Base-by-base conservation (phyloP, 2,797 vertebrate species). In the Amphiprion clarkii region DNA sequence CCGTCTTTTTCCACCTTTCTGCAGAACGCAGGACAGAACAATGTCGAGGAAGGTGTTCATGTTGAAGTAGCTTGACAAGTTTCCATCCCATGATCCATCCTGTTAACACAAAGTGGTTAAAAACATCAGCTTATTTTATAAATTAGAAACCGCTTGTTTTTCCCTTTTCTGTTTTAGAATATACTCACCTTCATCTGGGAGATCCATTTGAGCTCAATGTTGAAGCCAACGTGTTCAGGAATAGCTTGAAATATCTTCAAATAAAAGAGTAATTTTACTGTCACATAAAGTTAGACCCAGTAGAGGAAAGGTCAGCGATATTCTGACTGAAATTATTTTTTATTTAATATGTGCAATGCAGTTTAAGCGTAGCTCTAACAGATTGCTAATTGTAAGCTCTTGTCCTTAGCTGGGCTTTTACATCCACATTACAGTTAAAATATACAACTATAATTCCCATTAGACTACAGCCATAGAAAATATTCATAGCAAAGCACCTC, bases 181-280 rank as follows among this genome's bases (percentile, higher is more conserved):
- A 23, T 11, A 49, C 46, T 14, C 23, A 98, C 98, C 92, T 95
- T 97, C 92, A 97, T 92, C 54, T 99, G 98, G 62, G 91, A 96
- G 87, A 99, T 99, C 98, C 98, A 99, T 84, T 99, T 99, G 42
- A 99, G 93, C 91, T 99, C 98, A 71, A 99, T 99, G 91, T 99
- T 98, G 90, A 98, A 99, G 16, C 98, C 97, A 72, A 99, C 96
- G 31, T 96, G 81, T 66, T 97, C 96, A 79, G 98, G 96, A 89
- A 99, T 91, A 55, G 95, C 91, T 52, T 98, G 97, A 83, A 99
- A 95, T 68, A 98, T 96, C 98, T 99, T 82, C 1, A 87, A 81
- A 39, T 1, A 48, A 11, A 10, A 8, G 39, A 5, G 12, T 31
- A 1, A 66, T 62, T 55, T 48, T 23, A 51, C 19, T 2, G 19